Evolutionary conservation across 2,797 vertebrate genomes (phyloP).

Genomic region (Agapornis canus): DNA sequence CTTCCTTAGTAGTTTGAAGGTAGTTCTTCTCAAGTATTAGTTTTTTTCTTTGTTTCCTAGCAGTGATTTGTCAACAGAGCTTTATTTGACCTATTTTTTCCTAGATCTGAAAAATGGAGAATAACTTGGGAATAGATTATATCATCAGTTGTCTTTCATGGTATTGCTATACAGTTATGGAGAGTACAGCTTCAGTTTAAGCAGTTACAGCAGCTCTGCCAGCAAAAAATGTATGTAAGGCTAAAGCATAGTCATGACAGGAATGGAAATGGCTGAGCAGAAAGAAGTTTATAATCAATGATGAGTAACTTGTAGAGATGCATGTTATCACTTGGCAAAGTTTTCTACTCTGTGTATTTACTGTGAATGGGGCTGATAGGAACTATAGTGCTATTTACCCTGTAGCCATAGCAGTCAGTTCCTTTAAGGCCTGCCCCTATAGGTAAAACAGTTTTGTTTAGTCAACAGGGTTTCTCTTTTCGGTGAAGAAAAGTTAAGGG

Average conservation of each 20-base stretch:
- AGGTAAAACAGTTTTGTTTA: neutral
- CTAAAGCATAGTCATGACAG: neutral
- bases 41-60: neutral
- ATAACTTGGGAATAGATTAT: neutral
- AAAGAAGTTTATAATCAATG: neutral
- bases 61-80: neutral
- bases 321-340: rapidly evolving
- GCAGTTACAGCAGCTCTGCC: neutral
- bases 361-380: neutral
- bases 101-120: neutral
- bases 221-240: neutral
- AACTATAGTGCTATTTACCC: neutral
- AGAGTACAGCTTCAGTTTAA: neutral
- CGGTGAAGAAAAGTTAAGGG: neutral
- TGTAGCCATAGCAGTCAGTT: neutral
- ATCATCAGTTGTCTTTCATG: neutral
- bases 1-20: neutral
- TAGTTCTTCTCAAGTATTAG: neutral
- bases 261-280: neutral
- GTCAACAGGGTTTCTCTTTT: neutral
- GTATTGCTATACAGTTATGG: neutral
- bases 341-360: neutral
- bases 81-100: neutral
- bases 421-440: neutral
- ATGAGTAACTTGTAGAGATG: neutral